phyloP scores from a whole-genome alignment of 2,888 invertebrate genomes.

The Atethmia centrago region DNA sequence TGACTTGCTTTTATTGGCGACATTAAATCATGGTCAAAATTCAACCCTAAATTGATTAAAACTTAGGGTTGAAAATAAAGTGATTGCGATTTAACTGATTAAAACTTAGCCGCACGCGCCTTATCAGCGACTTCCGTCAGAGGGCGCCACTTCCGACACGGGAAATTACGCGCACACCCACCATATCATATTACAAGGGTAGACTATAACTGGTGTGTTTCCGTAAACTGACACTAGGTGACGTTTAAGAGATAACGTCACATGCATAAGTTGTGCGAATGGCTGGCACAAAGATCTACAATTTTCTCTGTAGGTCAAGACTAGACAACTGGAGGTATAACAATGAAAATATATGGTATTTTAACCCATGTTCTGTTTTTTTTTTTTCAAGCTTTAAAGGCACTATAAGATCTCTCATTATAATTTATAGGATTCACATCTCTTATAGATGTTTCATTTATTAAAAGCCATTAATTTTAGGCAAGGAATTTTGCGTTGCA shows the following conservation, averaged over 20 bases:
- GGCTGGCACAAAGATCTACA: too few relatives aligned
- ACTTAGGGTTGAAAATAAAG: background rate
- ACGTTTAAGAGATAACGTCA: constrained; percentile 20
- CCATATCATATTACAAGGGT: constrained; percentile 45
- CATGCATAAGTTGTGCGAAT: background rate
- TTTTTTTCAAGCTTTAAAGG: background rate
- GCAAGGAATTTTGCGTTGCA: background rate
- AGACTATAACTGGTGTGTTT: constrained; percentile 33
- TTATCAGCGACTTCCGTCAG: constrained; percentile 57
- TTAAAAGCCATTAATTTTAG: background rate
- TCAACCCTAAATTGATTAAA: constrained; percentile 2
- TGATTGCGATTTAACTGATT: constrained; percentile 7
- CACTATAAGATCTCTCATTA: too few relatives aligned
- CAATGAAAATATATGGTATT: background rate
- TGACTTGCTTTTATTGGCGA: too few relatives aligned
- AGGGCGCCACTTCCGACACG: constrained; percentile 67
- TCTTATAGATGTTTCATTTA: background rate
- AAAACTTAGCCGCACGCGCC: constrained; percentile 31
- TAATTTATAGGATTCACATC: background rate
- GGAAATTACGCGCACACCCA: constrained; percentile 57
- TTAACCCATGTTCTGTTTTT: background rate
- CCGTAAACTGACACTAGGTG: constrained; percentile 34
- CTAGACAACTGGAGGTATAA: too few relatives aligned
- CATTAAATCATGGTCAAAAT: background rate
- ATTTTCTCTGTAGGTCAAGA: too few relatives aligned